phyloP scores from a whole-genome alignment of 2,113 vertebrate genomes.

The Takifugu flavidus region DNA sequence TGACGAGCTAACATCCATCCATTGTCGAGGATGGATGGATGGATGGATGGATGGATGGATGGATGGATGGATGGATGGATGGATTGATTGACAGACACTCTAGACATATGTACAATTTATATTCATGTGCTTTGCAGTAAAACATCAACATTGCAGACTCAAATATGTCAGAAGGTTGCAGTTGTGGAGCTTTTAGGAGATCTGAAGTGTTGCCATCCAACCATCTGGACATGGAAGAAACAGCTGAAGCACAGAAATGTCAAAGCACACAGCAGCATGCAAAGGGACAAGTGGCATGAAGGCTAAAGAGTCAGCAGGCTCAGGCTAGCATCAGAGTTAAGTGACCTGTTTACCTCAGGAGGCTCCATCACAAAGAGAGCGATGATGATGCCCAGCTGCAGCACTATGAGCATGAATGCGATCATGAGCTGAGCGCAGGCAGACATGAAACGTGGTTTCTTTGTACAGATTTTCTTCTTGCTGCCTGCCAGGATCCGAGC shows the following conservation, averaged over 20 bases:
- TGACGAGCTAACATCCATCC: no score
- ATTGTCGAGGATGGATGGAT: no score
- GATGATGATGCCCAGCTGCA: slow-evolving; percentile 95
- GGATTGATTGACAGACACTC: no score
- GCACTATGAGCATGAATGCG: slow-evolving; percentile 90
- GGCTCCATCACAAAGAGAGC: slow-evolving; percentile 95
- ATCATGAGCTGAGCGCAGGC: slow-evolving; percentile 97
- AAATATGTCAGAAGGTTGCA: no score
- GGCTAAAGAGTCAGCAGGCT: not conserved
- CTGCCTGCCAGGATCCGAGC: slow-evolving; percentile 96
- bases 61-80: no score
- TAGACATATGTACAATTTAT: no score
- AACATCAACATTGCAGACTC: no score
- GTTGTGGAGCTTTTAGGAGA: no score
- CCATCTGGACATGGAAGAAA: no score
- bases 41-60: no score
- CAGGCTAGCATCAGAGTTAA: not conserved
- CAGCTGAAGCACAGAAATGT: not conserved
- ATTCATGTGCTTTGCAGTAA: no score
- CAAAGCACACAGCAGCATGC: not conserved
- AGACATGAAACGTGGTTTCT: slow-evolving; percentile 98
- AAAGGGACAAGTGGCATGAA: not conserved
- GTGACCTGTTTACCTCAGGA: slow-evolving; percentile 61
- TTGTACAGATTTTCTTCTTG: slow-evolving; percentile 99
- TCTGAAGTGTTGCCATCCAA: no score